Base-by-base conservation (phyloP, 2,113 vertebrate genomes). In the Hippocampus barbouri region DNA sequence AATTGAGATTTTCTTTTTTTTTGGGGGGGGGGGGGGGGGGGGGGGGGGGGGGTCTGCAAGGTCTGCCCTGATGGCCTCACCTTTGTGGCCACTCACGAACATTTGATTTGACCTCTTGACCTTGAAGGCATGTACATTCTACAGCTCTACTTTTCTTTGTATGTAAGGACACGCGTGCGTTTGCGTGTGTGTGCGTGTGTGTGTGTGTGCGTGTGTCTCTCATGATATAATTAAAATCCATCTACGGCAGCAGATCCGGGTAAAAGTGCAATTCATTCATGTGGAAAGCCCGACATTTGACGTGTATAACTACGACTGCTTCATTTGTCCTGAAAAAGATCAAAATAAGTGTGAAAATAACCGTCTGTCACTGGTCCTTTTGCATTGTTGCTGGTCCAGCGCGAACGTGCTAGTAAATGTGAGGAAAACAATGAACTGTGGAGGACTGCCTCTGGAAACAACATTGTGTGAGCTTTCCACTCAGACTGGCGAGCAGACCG, bases 161-260 rank as follows among this genome's bases (percentile, higher is more conserved):
- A 85, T 83, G 86, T 87, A 86, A 88, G 75, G 89, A 87, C 66
- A 75, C 83, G 85, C 87, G 87, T 91, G 27, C 15, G 25, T 59
- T 3, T 38, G 34, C 34, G 34, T 38, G 34, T 34, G 30, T 34
- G 30, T 4, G 30, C 2, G 30, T 34, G 30, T 34, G 34, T 34
- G 34, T 34, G 34, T 38, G 34, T 38, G 34, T 6, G 34, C 18
- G 27, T 61, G 86, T 88, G 86, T 78, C 87, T 90, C 90, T 83
- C 90, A 83, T 89, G 89, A 89, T 86, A 89, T 88, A 90, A 86
- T 90, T 83, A 87, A 82, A 87, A 77, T 59, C 88, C 81, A 85
- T 76, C 67, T 79, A 86, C 81, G 77, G 86, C 66, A 77, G 75
- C 64, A 83, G 81, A 80, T 81, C 80, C 72, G n/a, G 43, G 63